Base-by-base conservation (phyloP, 2,113 vertebrate species). In the Sorex fumeus region DNA sequence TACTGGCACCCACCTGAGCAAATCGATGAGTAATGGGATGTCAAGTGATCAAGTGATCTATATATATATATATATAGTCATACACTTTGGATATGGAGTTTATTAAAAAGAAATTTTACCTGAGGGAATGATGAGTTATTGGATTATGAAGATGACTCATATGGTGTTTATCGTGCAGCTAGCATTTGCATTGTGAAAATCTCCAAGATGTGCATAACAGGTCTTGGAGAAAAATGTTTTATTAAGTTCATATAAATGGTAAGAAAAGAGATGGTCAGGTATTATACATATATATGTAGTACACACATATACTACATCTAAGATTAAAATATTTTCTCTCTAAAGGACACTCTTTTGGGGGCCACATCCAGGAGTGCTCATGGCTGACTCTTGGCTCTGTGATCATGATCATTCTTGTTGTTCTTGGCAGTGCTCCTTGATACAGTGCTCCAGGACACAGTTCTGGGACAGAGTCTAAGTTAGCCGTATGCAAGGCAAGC, bases 101-200 rank as follows among this genome's bases (percentile, higher is more conserved):
- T 77, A 50, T 76, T 88, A 84, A 53, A 60, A 71, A 92, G 18
- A 10, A 50, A 80, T 75, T 94, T 84, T 92, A 45, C 12, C 11
- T 28, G 64, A 92, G 1, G 23, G 62, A 87, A 80, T 16, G 71
- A 57, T 45, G 15, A 2, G 21, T 70, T 85, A 81, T 78, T 34
- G 23, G 74, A 82, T 47, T 47, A 60, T 28, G 21, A 50, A 36
- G 62, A n/a, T 64, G 36, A 74, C 77, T 78, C 69, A 50, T 36
- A 40, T n/a, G 85, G 66, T 94, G 13, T 13, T 86, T 72, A 64
- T 25, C 13, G 47, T 9, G 30, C 45, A 91, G 57, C 1, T 43
- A 70, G 8, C 36, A 15, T 84, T 84, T 30, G 60, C 60, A 71
- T 25, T 66, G 25, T 79, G 28, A 66, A 19, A 95, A 66, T 62